A percentile compares a stretch with the other conserved stretches of the same genome.
phyloP scores from a whole-genome alignment of 2,797 vertebrate species.

The Thripadectes ignobilis region DNA sequence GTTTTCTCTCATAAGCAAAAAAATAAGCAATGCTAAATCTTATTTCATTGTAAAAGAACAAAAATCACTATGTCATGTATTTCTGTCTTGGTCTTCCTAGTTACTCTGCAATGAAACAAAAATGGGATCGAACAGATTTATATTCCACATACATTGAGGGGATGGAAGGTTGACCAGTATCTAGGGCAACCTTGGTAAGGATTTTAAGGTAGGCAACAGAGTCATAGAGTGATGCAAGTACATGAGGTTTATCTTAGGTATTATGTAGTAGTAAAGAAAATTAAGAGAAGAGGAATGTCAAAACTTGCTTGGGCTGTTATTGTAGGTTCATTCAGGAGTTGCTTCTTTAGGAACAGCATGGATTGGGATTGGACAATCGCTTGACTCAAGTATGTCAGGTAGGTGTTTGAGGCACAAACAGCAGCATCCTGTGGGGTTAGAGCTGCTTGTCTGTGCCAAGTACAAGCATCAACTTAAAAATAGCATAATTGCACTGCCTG shows the following conservation, averaged over 20 bases:
- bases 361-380: not conserved
- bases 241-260: not conserved
- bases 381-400: not conserved
- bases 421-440: not conserved
- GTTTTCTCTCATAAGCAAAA: not conserved
- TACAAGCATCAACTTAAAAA: not conserved
- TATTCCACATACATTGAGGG: rapidly evolving
- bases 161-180: not conserved
- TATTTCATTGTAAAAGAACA: rapidly evolving
- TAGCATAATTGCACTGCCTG: not conserved
- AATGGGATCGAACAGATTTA: not conserved
- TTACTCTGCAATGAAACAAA: not conserved
- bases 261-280: not conserved
- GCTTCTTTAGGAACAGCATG: not conserved
- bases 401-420: not conserved
- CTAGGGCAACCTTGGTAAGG: not conserved
- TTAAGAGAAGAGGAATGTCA: rapidly evolving
- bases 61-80: rapidly evolving
- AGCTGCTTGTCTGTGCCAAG: not conserved
- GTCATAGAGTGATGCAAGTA: not conserved
- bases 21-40: not conserved
- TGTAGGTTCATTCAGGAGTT: not conserved
- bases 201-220: too few species aligned
- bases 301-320: not conserved
- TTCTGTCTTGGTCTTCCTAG: not conserved